Percentiles rank a stretch among this genome's conserved stretches.
Evolutionary conservation across 2,888 invertebrate species (phyloP).

Genomic region (Cephus runcator): DNA sequence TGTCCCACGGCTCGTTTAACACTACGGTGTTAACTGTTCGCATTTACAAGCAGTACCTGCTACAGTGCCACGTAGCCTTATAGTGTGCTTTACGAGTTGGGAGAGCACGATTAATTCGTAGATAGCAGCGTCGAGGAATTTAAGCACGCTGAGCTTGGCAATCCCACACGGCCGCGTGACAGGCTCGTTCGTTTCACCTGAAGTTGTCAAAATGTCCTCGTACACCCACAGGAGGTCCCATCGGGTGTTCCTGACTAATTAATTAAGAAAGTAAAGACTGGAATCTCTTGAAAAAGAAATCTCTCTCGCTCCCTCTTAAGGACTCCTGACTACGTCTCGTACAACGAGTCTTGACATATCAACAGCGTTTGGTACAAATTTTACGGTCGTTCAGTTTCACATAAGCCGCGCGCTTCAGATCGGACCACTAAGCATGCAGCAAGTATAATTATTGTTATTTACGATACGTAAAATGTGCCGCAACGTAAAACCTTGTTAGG

Average conservation of each 20-base stretch:
- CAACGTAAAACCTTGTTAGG: no score
- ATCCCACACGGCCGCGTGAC: not conserved
- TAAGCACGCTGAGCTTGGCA: not conserved
- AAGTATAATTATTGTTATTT: no score
- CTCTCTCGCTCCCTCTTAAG: no score
- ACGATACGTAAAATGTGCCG: no score
- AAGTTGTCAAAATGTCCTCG: not conserved
- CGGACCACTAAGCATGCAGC: no score
- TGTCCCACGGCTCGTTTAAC: constrained; percentile 51
- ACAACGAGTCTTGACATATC: not conserved
- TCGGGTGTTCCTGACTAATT: not conserved
- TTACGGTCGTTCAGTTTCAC: not conserved
- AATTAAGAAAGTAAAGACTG: not conserved
- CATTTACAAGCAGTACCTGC: not conserved
- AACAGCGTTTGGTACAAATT: not conserved
- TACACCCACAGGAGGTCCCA: not conserved
- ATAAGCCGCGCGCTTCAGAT: not conserved
- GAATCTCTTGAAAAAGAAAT: not conserved
- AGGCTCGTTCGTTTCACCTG: not conserved
- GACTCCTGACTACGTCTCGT: not conserved
- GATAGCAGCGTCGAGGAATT: not conserved
- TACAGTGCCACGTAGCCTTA: not conserved
- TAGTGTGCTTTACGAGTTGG: not conserved
- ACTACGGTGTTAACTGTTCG: constrained; percentile 45
- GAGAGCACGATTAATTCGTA: not conserved